Evolutionary conservation across 2,797 vertebrate genomes (phyloP).

Genomic region (Chelon auratus): DNA sequence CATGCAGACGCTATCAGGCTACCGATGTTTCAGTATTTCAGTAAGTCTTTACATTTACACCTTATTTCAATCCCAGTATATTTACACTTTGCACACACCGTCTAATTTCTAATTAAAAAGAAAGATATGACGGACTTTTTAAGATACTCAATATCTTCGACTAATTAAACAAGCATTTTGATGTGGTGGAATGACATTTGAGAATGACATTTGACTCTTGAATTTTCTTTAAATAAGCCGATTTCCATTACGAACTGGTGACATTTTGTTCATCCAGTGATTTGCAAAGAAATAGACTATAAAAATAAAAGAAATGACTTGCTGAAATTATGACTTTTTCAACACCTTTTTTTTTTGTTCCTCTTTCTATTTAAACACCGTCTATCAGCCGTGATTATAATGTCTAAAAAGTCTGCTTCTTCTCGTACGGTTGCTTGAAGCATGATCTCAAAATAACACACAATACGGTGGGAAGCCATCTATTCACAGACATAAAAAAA

Average conservation of each 20-base stretch:
- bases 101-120: neutral
- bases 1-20: no score
- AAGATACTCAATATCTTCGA: neutral
- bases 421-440: neutral
- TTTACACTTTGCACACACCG: neutral
- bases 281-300: neutral
- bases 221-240: neutral
- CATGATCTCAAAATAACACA: constrained; percentile 16
- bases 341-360: neutral
- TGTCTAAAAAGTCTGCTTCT: neutral
- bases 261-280: neutral
- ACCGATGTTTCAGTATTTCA: no score
- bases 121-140: neutral
- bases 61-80: neutral
- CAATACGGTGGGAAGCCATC: neutral
- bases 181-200: neutral
- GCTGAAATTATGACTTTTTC: neutral
- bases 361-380: neutral
- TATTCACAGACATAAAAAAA: neutral
- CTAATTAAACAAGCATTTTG: no score
- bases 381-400: neutral
- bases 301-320: neutral
- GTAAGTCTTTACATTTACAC: neutral
- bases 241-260: neutral
- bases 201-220: neutral